phyloP scores from a whole-genome alignment of 2,888 invertebrate species.

The Melinaea marsaeus region DNA sequence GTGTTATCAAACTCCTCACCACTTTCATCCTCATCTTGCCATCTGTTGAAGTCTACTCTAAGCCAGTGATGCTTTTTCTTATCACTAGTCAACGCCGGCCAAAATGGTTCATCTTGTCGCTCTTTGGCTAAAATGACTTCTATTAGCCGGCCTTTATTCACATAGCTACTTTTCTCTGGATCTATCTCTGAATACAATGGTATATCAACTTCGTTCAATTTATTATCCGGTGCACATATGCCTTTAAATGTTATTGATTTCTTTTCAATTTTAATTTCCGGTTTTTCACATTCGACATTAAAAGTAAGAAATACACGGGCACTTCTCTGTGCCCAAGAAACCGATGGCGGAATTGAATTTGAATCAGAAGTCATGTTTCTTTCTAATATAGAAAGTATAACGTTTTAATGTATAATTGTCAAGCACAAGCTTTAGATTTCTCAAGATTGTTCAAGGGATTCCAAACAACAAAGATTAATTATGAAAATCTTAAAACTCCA shows the following conservation, averaged over 20 bases:
- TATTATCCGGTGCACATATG: conserved; percentile 88
- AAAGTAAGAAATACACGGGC: conserved; percentile 89
- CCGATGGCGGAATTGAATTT: conserved; percentile 78
- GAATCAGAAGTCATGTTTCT: conserved; percentile 34
- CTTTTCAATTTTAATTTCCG: conserved; percentile 84
- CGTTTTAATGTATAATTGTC: no score
- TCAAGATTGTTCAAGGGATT: no score
- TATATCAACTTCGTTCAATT: conserved; percentile 91
- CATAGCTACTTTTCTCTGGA: conserved; percentile 84
- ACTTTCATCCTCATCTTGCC: conserved; percentile 97
- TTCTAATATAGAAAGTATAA: neutral
- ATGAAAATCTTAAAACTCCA: neutral
- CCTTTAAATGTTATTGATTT: conserved; percentile 88
- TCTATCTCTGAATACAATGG: conserved; percentile 90
- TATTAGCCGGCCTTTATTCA: conserved; percentile 83
- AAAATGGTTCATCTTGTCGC: conserved; percentile 83
- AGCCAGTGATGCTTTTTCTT: conserved; percentile 95
- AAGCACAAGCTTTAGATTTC: no score
- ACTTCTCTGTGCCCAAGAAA: conserved; percentile 95
- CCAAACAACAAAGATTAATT: conserved; percentile 30
- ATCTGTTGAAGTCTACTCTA: conserved; percentile 97
- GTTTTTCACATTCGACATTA: conserved; percentile 91
- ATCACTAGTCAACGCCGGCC: conserved; percentile 91
- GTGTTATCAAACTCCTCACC: conserved; percentile 81
- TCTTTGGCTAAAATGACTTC: conserved; percentile 84